Base-by-base conservation (phyloP, 2,797 vertebrate species). In the Microctenopoma stevenorrisi region DNA sequence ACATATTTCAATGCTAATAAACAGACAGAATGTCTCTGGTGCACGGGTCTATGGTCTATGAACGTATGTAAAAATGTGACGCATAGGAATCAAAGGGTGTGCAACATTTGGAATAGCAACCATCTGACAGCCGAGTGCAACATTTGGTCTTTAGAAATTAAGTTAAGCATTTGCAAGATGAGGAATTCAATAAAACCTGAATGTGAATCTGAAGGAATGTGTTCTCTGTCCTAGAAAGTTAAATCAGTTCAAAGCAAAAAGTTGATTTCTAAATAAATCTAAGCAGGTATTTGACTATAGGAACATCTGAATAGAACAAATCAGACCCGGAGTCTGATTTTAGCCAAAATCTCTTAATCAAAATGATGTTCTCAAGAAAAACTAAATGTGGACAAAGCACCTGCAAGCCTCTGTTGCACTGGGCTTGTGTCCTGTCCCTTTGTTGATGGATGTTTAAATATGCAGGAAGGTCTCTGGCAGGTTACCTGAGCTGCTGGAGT, bases 401-500 rank as follows among this genome's bases (percentile, higher is more conserved):
- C 38, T 56, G 46, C 46, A 66, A 71, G 52, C 14, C n/a, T 5
- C 6, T 69, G 60, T 50, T 53, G 25, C 46, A 35, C 49, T 18
- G 40, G 35, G 54, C 18, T 53, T 76, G 33, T 66, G 76, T 53
- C 55, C 77, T 53, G 30, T 54, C 64, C 16, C 69, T 66, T 15
- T 46, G 66, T 35, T 48, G 11, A 68, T 64, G 54, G 51, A 80
- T 86, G 77, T 72, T 91, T 85, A 91, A 91, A 90, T 89, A 93
- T 92, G 83, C 84, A 92, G 85, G 85, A 86, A 82, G 86, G 72
- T 84, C 77, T 87, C 62, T 71, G 74, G 88, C 76, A 83, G 73
- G 86, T 88, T 81, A 94, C 77, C 79, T 77, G 91, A 93, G 88
- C 85, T 69, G 64, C 74, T 26, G 62, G 90, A 72, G 83, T 89